These are phyloP conservation scores for Dugesia japonica DNA, from an alignment of 2,888 invertebrate species.

Conservation along the genomic window DNA sequence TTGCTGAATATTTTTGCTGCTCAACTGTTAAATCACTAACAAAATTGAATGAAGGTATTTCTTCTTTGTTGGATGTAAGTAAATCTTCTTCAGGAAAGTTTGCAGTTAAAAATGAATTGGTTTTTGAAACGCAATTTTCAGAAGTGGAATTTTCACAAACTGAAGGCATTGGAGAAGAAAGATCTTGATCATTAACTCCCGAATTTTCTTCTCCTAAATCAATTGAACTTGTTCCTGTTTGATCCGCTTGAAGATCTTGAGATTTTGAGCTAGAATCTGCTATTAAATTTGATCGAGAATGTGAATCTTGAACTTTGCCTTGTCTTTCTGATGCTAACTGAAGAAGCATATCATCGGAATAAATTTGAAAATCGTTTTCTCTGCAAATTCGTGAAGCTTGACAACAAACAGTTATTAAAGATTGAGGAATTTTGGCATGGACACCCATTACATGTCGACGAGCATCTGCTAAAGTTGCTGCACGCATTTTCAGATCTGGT, in stretches of 20 bases:
- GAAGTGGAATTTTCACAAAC: conserved; percentile 2
- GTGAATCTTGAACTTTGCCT: background rate
- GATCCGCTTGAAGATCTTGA: background rate
- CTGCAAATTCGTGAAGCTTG: conserved; percentile 34
- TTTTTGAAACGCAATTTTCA: conserved; percentile 8
- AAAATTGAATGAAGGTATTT: background rate
- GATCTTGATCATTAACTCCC: background rate
- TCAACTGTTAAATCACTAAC: background rate
- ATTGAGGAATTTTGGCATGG: conserved; percentile 34
- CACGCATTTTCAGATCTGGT: conserved; percentile 30
- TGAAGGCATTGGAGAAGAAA: conserved; percentile 5
- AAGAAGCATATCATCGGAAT: conserved; percentile 34
- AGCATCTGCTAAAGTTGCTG: conserved; percentile 33
- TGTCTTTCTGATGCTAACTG: conserved; percentile 32
- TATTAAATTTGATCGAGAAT: background rate
- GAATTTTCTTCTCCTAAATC: conserved; percentile 8
- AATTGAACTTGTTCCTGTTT: conserved; percentile 1
- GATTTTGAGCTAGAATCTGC: conserved; percentile 22
- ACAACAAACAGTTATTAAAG: conserved; percentile 32
- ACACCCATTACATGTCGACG: conserved; percentile 35
- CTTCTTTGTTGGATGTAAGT: background rate
- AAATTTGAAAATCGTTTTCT: conserved; percentile 31
- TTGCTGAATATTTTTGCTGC: conserved; percentile 10
- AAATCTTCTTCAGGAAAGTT: background rate
- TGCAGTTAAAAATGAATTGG: background rate